Evolutionary conservation across 2,888 invertebrate genomes (phyloP).

Genomic region (Nomada ferruginata): DNA sequence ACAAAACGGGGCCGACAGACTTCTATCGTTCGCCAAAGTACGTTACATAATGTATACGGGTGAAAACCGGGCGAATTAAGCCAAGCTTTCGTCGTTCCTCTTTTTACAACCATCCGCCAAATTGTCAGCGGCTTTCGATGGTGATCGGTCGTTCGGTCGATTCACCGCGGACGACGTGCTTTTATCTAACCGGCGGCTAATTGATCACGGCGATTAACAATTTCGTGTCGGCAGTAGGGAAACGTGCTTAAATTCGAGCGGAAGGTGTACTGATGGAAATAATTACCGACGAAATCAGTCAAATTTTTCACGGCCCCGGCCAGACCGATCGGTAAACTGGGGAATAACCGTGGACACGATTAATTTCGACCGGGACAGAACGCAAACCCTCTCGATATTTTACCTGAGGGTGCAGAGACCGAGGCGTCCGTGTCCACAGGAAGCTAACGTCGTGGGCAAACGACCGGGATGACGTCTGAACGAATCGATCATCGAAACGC

Average conservation of each 20-base stretch:
- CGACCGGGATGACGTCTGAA: slow-evolving; percentile 56
- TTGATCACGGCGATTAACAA: slow-evolving; percentile 42
- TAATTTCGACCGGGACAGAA: slow-evolving; percentile 53
- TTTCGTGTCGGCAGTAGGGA: slow-evolving; percentile 18
- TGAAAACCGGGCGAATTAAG: background rate
- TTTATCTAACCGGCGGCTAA: slow-evolving; percentile 27
- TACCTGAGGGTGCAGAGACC: slow-evolving; percentile 9
- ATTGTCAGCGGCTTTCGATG: background rate
- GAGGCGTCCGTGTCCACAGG: slow-evolving; percentile 32
- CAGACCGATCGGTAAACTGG: slow-evolving; percentile 54
- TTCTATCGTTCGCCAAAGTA: slow-evolving; percentile 24
- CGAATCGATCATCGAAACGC: slow-evolving; percentile 69
- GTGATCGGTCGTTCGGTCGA: slow-evolving; percentile 2
- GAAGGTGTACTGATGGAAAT: slow-evolving; percentile 48
- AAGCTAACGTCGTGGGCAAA: slow-evolving; percentile 45
- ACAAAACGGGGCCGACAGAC: background rate
- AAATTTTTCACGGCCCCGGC: slow-evolving; percentile 46
- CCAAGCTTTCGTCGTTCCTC: background rate
- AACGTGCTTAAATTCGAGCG: background rate
- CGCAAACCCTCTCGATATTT: slow-evolving; percentile 60
- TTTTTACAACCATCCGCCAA: background rate
- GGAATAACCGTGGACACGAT: slow-evolving; percentile 56
- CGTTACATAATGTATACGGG: slow-evolving; percentile 16
- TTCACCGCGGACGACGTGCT: background rate
- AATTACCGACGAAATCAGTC: slow-evolving; percentile 53